These are phyloP conservation scores for Ceratothoa steindachneri DNA, from an alignment of 2,888 invertebrate genomes.

Conservation along the genomic window DNA sequence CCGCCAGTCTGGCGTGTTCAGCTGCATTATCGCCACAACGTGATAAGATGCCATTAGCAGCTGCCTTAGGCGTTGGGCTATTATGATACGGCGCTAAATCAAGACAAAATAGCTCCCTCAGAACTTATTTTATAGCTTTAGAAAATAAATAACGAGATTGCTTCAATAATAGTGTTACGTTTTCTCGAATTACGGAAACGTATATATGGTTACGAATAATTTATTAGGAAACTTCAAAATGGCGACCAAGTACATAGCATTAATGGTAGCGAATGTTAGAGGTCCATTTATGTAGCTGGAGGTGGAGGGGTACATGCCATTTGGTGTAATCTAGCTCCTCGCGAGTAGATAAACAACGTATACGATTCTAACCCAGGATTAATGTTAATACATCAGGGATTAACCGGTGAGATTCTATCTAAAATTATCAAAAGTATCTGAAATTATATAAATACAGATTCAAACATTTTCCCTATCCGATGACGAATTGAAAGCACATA, in stretches of 20 bases:
- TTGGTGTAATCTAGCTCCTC: too few species aligned
- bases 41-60: constrained; percentile 4
- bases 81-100: constrained; percentile 4
- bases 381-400: too few species aligned
- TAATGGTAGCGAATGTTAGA: too few species aligned
- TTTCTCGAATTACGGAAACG: constrained; percentile 9
- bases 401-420: too few species aligned
- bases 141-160: not conserved
- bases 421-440: too few species aligned
- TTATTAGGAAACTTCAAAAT: not conserved
- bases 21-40: not conserved
- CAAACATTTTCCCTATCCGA: too few species aligned
- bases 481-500: too few species aligned
- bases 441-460: too few species aligned
- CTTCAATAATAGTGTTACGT: not conserved
- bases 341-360: too few species aligned
- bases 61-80: constrained; percentile 6
- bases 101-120: not conserved
- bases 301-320: too few species aligned
- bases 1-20: not conserved
- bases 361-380: too few species aligned
- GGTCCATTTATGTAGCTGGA: too few species aligned
- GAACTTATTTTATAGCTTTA: constrained; percentile 3
- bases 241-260: not conserved
- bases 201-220: not conserved